phyloP scores from a whole-genome alignment of 1,140 invertebrate genomes.

The Hyphantria cunea region DNA sequence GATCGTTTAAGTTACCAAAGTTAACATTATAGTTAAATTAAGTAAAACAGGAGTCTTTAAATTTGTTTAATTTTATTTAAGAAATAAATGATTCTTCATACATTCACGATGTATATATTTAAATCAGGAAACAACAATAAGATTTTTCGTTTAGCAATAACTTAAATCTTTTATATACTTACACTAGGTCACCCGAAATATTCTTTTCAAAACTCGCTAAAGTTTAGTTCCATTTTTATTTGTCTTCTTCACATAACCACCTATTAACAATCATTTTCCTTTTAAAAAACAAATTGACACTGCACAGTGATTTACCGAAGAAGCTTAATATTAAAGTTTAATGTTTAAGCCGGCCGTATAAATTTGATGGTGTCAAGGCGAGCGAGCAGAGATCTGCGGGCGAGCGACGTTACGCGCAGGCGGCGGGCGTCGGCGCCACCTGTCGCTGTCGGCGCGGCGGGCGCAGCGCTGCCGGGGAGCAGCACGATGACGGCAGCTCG shows the following conservation, averaged over 20 bases:
- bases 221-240: constrained; percentile 29
- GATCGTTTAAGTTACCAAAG: too few relatives aligned
- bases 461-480: constrained; percentile 44
- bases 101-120: too few relatives aligned
- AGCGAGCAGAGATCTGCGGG: constrained; percentile 38
- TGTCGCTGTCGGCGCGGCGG: constrained; percentile 53
- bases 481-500: constrained; percentile 40
- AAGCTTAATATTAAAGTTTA: constrained; percentile 64
- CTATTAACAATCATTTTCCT: neutral
- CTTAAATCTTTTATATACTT: constrained; percentile 19
- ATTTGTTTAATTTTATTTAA: too few relatives aligned
- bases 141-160: too few relatives aligned
- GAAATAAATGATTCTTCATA: too few relatives aligned
- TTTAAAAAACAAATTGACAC: constrained; percentile 42
- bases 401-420: constrained; percentile 57
- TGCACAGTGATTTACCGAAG: constrained; percentile 57
- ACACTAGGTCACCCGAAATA: constrained; percentile 26
- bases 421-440: constrained; percentile 69
- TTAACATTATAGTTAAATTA: too few relatives aligned
- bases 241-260: constrained; percentile 33
- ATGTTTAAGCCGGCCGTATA: constrained; percentile 54
- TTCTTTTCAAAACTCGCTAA: constrained; percentile 37
- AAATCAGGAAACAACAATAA: too few relatives aligned
- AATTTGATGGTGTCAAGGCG: constrained; percentile 36
- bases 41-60: too few relatives aligned